Conservation (phyloP, 2,797 vertebrate species). For the Sebastes alutus region DNA sequence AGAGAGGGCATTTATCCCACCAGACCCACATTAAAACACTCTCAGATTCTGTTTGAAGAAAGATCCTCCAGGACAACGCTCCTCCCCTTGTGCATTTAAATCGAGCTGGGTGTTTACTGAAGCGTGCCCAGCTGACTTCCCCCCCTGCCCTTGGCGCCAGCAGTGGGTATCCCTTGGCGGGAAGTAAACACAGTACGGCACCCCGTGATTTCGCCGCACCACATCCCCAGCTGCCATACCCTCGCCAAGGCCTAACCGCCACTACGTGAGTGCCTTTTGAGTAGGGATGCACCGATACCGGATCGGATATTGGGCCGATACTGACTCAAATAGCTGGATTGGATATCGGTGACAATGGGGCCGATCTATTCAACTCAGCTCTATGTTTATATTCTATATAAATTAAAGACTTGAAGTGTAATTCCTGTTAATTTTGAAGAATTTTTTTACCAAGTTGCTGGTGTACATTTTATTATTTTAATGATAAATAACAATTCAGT, state of each 20-base stretch:
- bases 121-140: conserved; percentile 47
- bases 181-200: conserved; percentile 35
- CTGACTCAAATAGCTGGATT: no score
- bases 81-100: conserved; percentile 60
- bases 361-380: no score
- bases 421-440: no score
- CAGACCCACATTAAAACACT: conserved; percentile 62
- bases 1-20: conserved; percentile 29
- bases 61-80: conserved; percentile 43
- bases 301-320: no score
- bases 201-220: not conserved
- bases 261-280: not conserved
- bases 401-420: no score
- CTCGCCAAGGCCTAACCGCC: conserved; percentile 10
- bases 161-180: conserved; percentile 32
- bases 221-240: conserved; percentile 28
- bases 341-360: no score
- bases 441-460: no score
- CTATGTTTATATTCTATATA: no score
- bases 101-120: conserved; percentile 57
- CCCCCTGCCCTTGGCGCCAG: conserved; percentile 43
- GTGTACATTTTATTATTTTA: no score
- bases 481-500: no score
- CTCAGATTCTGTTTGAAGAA: conserved; percentile 65
- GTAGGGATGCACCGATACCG: no score